A percentile compares a stretch with the other conserved stretches of the same genome.
phyloP scores from a whole-genome alignment of 2,888 invertebrate species.

The Chydorus sphaericus region DNA sequence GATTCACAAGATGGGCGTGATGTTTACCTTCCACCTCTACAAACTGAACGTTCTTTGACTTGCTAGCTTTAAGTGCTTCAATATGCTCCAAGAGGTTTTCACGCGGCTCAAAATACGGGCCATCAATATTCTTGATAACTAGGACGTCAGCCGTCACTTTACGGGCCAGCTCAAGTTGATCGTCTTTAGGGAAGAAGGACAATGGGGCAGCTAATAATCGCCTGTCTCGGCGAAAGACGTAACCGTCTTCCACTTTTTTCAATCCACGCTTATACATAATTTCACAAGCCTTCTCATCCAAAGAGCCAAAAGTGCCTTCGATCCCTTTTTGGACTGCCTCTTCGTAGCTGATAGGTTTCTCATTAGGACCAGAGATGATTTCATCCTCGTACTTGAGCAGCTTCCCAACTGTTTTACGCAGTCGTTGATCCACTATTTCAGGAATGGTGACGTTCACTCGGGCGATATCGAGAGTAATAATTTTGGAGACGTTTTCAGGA shows the following conservation, averaged over 20 bases:
- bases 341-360: constrained; percentile 42
- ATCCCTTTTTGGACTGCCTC: constrained; percentile 59
- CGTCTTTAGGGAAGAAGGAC: constrained; percentile 44
- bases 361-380: not conserved
- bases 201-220: constrained; percentile 45
- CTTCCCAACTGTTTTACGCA: not conserved
- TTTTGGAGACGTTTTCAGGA: constrained; percentile 50
- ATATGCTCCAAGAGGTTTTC: constrained; percentile 14
- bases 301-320: constrained; percentile 54
- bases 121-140: constrained; percentile 50
- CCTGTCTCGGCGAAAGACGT: constrained; percentile 56
- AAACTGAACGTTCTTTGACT: constrained; percentile 28
- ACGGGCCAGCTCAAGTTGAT: constrained; percentile 39
- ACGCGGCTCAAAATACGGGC: constrained; percentile 25
- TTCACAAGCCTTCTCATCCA: constrained; percentile 48
- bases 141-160: constrained; percentile 47
- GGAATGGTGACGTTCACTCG: constrained; percentile 34
- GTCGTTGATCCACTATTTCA: constrained; percentile 38
- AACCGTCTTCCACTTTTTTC: constrained; percentile 40
- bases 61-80: constrained; percentile 25
- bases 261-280: constrained; percentile 62
- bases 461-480: constrained; percentile 36
- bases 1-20: constrained; percentile 46
- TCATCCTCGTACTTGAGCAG: constrained; percentile 7
- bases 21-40: constrained; percentile 47